A percentile compares a stretch with the other conserved stretches of the same genome.
Evolutionary conservation across 2,797 vertebrate genomes (phyloP).

Genomic region (Champsocephalus esox): DNA sequence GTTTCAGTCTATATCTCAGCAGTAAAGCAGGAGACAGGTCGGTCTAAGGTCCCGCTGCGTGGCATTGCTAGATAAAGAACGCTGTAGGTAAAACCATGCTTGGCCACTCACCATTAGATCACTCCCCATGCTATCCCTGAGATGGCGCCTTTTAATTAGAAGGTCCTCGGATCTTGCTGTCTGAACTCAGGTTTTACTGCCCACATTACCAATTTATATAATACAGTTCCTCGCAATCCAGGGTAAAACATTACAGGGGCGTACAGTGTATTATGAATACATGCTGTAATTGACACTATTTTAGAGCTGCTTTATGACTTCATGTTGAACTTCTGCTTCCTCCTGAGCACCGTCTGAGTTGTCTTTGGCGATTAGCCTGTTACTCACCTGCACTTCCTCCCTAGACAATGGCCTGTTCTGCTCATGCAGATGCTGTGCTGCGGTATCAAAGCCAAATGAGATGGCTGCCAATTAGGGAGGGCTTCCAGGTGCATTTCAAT

Average conservation of each 20-base stretch:
- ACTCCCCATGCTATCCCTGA: slow-evolving; percentile 68
- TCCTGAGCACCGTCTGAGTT: slow-evolving; percentile 58
- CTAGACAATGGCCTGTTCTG: slow-evolving; percentile 79
- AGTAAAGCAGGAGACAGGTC: slow-evolving; percentile 58
- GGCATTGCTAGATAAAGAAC: slow-evolving; percentile 78
- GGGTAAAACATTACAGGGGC: slow-evolving; percentile 48
- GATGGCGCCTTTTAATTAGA: slow-evolving; percentile 79
- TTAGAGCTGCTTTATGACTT: slow-evolving; percentile 68
- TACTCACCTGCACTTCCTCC: slow-evolving; percentile 83
- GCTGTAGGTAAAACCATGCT: slow-evolving; percentile 72
- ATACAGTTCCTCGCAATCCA: slow-evolving; percentile 40
- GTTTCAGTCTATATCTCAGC: slow-evolving; percentile 65
- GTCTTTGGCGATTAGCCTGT: slow-evolving; percentile 80
- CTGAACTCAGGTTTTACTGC: slow-evolving; percentile 72
- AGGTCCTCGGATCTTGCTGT: slow-evolving; percentile 68
- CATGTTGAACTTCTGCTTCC: slow-evolving; percentile 59
- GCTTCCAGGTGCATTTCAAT: slow-evolving; percentile 79
- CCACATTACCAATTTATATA: slow-evolving; percentile 59
- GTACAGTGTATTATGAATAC: slow-evolving; percentile 67
- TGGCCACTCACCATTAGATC: slow-evolving; percentile 74
- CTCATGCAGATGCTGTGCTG: slow-evolving; percentile 78
- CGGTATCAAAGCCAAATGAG: slow-evolving; percentile 83
- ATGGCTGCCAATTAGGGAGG: slow-evolving; percentile 79
- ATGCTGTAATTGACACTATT: slow-evolving; percentile 77
- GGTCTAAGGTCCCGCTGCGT: slow-evolving; percentile 62